These are phyloP conservation scores for Hoplodrina blanda DNA, from an alignment of 2,888 invertebrate genomes.

Conservation along the genomic window DNA sequence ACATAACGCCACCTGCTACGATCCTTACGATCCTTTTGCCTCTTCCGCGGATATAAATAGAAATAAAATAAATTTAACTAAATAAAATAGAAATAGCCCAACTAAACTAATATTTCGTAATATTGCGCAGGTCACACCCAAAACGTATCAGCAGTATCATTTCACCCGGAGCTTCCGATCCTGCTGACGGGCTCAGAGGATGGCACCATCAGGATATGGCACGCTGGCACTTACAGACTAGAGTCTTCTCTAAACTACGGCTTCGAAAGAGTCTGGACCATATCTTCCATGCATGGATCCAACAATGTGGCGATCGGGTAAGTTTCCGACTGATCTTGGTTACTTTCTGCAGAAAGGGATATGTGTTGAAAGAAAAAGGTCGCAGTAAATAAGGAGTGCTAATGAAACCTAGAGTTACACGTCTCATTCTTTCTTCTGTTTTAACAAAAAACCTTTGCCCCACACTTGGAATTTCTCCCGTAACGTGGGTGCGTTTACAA, in stretches of 20 bases:
- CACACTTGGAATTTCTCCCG: too few species aligned
- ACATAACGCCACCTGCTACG: too few species aligned
- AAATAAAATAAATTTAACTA: too few species aligned
- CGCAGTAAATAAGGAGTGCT: too few species aligned
- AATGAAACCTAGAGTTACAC: too few species aligned
- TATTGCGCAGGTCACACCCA: constrained; percentile 95
- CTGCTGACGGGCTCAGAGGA: constrained; percentile 99
- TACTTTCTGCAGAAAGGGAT: neutral
- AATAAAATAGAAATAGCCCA: too few species aligned
- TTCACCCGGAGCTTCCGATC: constrained; percentile 99
- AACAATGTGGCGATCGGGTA: constrained; percentile 98
- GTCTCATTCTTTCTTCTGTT: too few species aligned
- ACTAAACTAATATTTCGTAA: neutral
- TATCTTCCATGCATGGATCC: constrained; percentile 97
- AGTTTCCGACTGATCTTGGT: constrained; percentile 56
- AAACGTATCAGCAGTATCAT: constrained; percentile 98
- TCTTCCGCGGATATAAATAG: too few species aligned
- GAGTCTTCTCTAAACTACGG: constrained; percentile 99
- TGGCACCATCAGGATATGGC: constrained; percentile 99
- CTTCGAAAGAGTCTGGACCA: constrained; percentile 99
- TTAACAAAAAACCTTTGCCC: too few species aligned
- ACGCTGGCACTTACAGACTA: constrained; percentile 98
- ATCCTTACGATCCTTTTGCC: too few species aligned
- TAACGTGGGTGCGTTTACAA: too few species aligned
- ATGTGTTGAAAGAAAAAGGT: too few species aligned